phyloP scores from a whole-genome alignment of 2,888 invertebrate genomes.

The Belgica antarctica region DNA sequence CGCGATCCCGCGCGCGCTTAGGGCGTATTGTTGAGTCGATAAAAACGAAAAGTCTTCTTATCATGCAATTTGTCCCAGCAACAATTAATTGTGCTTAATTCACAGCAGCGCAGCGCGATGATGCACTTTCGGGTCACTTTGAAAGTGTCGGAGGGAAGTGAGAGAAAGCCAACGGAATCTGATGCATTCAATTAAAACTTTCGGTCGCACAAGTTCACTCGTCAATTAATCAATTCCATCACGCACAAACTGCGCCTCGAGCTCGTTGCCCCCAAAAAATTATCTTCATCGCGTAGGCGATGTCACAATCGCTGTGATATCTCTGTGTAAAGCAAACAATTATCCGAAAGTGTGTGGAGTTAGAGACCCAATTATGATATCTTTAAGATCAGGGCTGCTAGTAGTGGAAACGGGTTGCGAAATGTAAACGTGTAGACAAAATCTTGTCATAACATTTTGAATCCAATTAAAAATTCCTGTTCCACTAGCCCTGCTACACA shows the following conservation, averaged over 20 bases:
- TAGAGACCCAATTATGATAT: not conserved
- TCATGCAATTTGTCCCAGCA: not conserved
- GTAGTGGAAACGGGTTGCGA: too few relatives aligned
- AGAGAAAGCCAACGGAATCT: not conserved
- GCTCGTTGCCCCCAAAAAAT: conserved; percentile 12
- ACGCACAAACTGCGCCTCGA: not conserved
- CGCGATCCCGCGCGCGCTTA: not conserved
- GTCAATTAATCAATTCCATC: conserved; percentile 30
- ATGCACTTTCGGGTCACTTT: too few relatives aligned
- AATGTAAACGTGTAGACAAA: too few relatives aligned
- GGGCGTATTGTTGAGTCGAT: conserved; percentile 29
- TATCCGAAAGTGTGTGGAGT: conserved; percentile 12
- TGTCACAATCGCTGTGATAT: not conserved
- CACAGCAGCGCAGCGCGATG: too few relatives aligned
- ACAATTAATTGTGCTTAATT: not conserved
- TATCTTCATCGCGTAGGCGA: too few relatives aligned
- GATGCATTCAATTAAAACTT: not conserved
- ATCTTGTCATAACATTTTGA: too few relatives aligned
- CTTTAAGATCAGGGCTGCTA: too few relatives aligned
- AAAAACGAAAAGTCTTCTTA: conserved; percentile 8
- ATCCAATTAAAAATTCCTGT: too few relatives aligned
- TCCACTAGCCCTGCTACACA: too few relatives aligned
- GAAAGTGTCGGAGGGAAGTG: too few relatives aligned
- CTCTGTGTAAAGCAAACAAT: conserved; percentile 25
- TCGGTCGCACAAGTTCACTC: conserved; percentile 20